phyloP scores from a whole-genome alignment of 2,113 vertebrate genomes.

The Lampris incognitus region DNA sequence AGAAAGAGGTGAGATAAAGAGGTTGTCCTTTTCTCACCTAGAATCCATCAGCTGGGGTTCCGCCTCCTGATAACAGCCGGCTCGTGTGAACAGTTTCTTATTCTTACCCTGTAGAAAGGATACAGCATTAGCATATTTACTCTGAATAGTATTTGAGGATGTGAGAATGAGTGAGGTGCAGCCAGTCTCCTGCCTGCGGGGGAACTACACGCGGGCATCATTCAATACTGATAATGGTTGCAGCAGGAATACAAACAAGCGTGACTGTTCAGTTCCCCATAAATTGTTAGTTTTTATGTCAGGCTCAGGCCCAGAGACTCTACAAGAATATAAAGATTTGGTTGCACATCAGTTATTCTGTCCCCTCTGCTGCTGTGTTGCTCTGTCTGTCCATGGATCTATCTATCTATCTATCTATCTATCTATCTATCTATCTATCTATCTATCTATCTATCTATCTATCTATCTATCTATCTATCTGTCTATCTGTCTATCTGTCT shows the following conservation, averaged over 20 bases:
- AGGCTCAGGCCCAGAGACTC: slow-evolving; percentile 41
- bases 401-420: too few relatives aligned
- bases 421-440: too few relatives aligned
- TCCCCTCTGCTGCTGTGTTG: too few relatives aligned
- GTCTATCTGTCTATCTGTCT: too few relatives aligned
- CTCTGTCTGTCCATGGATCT: too few relatives aligned
- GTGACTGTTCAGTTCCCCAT: slow-evolving; percentile 41
- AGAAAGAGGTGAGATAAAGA: slow-evolving; percentile 88
- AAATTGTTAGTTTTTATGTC: slow-evolving; percentile 59
- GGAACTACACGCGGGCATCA: slow-evolving; percentile 24
- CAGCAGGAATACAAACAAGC: slow-evolving; percentile 14
- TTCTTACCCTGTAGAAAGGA: background rate
- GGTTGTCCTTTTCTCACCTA: background rate
- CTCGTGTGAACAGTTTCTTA: background rate
- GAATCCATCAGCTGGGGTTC: background rate
- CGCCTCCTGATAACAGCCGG: background rate
- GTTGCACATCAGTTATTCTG: slow-evolving; percentile 13
- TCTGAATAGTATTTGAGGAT: background rate
- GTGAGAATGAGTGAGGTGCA: background rate
- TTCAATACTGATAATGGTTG: background rate
- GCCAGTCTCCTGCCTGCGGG: slow-evolving; percentile 8
- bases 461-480: too few relatives aligned
- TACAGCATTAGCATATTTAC: background rate
- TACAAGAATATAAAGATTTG: slow-evolving; percentile 22
- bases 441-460: too few relatives aligned